Evolutionary conservation across 1,140 invertebrate species (phyloP).

Genomic region (Anagrus nilaparvatae): DNA sequence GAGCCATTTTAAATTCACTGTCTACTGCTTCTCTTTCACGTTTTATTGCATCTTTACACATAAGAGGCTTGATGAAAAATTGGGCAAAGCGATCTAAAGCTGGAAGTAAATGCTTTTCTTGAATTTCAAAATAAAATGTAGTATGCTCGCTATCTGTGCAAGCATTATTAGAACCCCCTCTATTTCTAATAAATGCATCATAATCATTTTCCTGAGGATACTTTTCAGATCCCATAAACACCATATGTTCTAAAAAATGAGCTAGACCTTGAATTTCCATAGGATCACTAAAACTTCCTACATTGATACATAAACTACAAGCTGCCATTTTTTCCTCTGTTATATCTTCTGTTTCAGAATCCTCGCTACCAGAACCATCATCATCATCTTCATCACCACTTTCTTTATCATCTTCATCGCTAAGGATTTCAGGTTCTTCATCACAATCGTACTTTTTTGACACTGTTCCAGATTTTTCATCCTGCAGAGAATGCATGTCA

Average conservation of each 20-base stretch:
- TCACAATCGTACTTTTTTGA: slow-evolving; percentile 16
- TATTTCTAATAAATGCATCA: slow-evolving; percentile 68
- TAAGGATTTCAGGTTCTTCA: slow-evolving; percentile 27
- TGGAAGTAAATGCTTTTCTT: slow-evolving; percentile 61
- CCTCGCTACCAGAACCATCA: slow-evolving; percentile 20
- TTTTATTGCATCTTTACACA: slow-evolving; percentile 76
- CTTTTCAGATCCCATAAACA: slow-evolving; percentile 86
- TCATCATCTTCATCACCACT: slow-evolving; percentile 23
- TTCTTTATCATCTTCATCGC: slow-evolving; percentile 24
- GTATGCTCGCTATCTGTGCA: slow-evolving; percentile 77
- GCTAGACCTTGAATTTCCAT: slow-evolving; percentile 74
- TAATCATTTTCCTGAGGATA: slow-evolving; percentile 80
- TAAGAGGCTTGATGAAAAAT: slow-evolving; percentile 80
- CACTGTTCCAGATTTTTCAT: slow-evolving; percentile 14
- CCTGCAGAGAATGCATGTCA: slow-evolving; percentile 34
- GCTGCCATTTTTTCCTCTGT: slow-evolving; percentile 49
- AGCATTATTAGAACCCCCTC: slow-evolving; percentile 73
- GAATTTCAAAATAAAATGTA: slow-evolving; percentile 79
- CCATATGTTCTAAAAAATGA: slow-evolving; percentile 94
- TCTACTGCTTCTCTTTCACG: slow-evolving; percentile 87
- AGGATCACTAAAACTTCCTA: slow-evolving; percentile 65
- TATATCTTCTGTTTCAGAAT: slow-evolving; percentile 16
- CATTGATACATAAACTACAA: slow-evolving; percentile 57
- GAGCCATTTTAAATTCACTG: slow-evolving; percentile 72
- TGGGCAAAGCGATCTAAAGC: slow-evolving; percentile 81